Evolutionary conservation across 2,888 invertebrate genomes (phyloP).

Genomic region (Drosophila anomelani): DNA sequence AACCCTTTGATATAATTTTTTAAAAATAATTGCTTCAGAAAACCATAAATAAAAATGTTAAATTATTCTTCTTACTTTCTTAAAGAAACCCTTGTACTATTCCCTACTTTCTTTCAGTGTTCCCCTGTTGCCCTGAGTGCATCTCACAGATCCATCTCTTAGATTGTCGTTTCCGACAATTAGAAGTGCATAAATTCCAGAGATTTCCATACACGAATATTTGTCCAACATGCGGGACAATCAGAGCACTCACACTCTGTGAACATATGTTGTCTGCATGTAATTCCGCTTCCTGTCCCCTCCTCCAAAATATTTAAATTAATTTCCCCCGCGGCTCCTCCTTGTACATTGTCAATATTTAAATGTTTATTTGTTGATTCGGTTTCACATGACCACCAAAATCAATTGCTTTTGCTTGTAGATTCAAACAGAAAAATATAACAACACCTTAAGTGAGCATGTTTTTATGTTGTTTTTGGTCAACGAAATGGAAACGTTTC

Average conservation of each 20-base stretch:
- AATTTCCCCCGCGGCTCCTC: neutral
- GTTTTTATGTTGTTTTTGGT: slow-evolving; percentile 32
- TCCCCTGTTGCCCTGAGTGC: neutral
- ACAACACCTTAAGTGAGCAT: slow-evolving; percentile 36
- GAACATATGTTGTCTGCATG: slow-evolving; percentile 2
- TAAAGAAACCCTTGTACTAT: too few relatives aligned
- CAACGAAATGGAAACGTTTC: slow-evolving; percentile 31
- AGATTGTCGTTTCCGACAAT: slow-evolving; percentile 23
- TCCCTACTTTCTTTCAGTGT: neutral
- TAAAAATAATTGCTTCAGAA: neutral
- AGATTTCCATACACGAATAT: slow-evolving; percentile 18
- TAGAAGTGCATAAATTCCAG: slow-evolving; percentile 29
- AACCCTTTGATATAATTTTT: too few relatives aligned
- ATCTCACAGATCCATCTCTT: slow-evolving; percentile 1
- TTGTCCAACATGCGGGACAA: slow-evolving; percentile 9
- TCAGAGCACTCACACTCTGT: neutral
- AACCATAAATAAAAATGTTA: neutral
- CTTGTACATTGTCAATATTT: slow-evolving; percentile 8
- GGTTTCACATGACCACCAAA: slow-evolving; percentile 39
- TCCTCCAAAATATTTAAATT: slow-evolving; percentile 5
- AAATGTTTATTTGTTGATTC: slow-evolving; percentile 18
- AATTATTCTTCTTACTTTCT: neutral
- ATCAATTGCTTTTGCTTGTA: slow-evolving; percentile 55
- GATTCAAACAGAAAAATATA: slow-evolving; percentile 36
- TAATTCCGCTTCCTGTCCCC: slow-evolving; percentile 12